These are phyloP conservation scores for Gracilinanus agilis DNA, from an alignment of 2,113 vertebrate species.

Conservation along the genomic window DNA sequence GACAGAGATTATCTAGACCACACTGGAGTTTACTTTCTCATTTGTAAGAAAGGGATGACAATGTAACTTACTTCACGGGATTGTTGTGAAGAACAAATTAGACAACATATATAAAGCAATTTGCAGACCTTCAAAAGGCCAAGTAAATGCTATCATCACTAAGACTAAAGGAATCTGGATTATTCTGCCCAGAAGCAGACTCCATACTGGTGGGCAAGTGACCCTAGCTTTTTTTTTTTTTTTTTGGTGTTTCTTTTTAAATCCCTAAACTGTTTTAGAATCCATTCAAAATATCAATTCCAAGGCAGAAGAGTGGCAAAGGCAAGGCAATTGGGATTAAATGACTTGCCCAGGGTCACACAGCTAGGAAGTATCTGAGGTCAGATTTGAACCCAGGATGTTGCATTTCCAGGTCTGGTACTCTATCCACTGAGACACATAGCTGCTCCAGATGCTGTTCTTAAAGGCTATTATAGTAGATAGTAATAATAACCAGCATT, in stretches of 20 bases:
- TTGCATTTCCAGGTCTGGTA: too few relatives aligned
- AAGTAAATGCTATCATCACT: neutral
- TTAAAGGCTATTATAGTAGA: neutral
- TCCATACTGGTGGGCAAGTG: neutral
- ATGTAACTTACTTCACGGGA: neutral
- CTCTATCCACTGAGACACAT: too few relatives aligned
- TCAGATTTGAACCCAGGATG: too few relatives aligned
- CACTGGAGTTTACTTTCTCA: neutral
- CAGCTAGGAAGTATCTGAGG: too few relatives aligned
- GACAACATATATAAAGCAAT: neutral
- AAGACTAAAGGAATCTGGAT: neutral
- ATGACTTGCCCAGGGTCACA: too few relatives aligned
- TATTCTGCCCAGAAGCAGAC: neutral
- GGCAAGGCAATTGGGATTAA: too few relatives aligned
- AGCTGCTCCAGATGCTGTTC: neutral
- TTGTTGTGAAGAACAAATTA: neutral
- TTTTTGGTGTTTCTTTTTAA: too few relatives aligned
- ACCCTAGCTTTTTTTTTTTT: neutral
- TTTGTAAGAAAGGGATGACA: neutral
- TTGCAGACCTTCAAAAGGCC: neutral
- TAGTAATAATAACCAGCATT: neutral
- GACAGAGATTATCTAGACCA: neutral
- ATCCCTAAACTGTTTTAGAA: too few relatives aligned
- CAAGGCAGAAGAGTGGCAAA: too few relatives aligned
- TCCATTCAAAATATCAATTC: too few relatives aligned